Evolutionary conservation across 2,888 invertebrate genomes (phyloP).

Genomic region (Nephrotoma appendiculata): DNA sequence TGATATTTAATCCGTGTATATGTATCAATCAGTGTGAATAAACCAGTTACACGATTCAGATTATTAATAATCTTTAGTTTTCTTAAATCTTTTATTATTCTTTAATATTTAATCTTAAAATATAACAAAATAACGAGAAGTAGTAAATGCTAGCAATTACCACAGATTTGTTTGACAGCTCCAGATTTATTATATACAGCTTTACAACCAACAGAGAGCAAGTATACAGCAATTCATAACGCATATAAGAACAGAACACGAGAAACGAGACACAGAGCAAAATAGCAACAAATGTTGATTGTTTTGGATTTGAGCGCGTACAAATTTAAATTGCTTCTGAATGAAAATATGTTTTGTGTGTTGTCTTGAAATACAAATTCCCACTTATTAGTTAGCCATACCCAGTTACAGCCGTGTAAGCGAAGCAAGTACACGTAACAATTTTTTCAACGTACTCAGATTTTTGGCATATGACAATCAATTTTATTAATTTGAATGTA

Average conservation of each 20-base stretch:
- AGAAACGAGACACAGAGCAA: neutral
- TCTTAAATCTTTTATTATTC: neutral
- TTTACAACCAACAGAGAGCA: neutral
- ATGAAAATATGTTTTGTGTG: neutral
- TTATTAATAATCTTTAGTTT: neutral
- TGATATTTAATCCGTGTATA: neutral
- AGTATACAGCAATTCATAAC: neutral
- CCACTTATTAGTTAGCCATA: neutral
- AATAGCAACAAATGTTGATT: neutral
- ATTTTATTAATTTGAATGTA: neutral
- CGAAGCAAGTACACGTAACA: neutral
- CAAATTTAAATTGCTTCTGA: neutral
- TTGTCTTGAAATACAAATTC: neutral
- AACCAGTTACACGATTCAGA: neutral
- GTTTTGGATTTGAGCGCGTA: neutral
- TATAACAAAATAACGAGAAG: neutral
- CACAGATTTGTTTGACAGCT: conserved; percentile 7
- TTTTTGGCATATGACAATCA: neutral
- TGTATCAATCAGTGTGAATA: conserved; percentile 6
- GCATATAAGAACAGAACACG: neutral
- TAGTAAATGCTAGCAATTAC: conserved; percentile 6
- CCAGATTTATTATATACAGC: conserved; percentile 5
- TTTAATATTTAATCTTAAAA: neutral
- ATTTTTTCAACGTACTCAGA: neutral
- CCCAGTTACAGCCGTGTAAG: neutral